Evolutionary conservation across 2,113 vertebrate genomes (phyloP), one percentile per base, ranked within the genome.

Genomic region (Dipodomys stephensi): DNA sequence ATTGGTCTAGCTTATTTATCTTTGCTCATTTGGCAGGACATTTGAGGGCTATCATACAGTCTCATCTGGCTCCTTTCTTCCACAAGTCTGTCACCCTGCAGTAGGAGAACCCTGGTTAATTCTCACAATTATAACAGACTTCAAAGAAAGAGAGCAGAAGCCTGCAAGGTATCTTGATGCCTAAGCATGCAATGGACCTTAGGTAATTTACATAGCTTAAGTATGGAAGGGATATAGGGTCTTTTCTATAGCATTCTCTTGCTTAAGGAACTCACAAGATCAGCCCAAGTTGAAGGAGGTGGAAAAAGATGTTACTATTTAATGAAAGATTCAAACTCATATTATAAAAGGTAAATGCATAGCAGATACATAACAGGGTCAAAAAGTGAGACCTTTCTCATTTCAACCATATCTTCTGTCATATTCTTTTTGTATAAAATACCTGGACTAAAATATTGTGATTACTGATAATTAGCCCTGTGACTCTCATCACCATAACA

Each of bases 391-490:
- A 46, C 44, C 49, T 28, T 87, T 83, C 4, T 49, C 8, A 49
- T 49, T 49, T 49, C 13, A 64, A 53, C 68, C n/a, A 16, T 0
- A 67, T 80, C 4, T 62, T 28, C 46, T 74, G 25, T 69, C 20
- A 72, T 18, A 44, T 49, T 88, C 23, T 27, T 96, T 88, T 83
- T 68, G 18, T 30, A 57, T 35, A 92, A 30, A 79, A 68, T 90
- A 78, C n/a, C 27, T 79, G 1, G 91, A 86, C 30, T 49, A 49
- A 10, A 49, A 49, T 49, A 10, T 49, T 88, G 71, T 91, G 90
- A 83, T 83, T 35, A 92, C 23, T 88, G 28, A 35, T 88, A 73
- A 83, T 82, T 73, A 60, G 15, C 18, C 60, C 27, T 69, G 53
- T 79, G n/a, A 23, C 57, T 16, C 16, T 80, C 53, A 83, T 68